Percentiles rank a stretch among this genome's conserved stretches.
phyloP scores from a whole-genome alignment of 1,140 invertebrate genomes.

The Proctacanthus coquilletti region DNA sequence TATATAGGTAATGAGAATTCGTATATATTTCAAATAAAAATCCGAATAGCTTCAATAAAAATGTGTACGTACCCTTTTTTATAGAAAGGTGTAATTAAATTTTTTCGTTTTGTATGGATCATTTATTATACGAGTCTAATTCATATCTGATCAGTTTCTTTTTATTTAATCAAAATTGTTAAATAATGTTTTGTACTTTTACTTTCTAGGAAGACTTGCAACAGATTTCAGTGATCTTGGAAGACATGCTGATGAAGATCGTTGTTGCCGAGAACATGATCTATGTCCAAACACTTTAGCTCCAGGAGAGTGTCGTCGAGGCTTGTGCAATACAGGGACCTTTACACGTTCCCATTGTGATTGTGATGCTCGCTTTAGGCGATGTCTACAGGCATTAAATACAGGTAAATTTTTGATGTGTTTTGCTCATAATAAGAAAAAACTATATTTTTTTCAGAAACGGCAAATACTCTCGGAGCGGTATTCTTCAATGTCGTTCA shows the following conservation, averaged over 20 bases:
- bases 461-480: conserved; percentile 48
- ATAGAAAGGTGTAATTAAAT: too few species aligned
- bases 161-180: conserved; percentile 1
- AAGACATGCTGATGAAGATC: conserved; percentile 43
- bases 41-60: too few species aligned
- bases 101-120: neutral
- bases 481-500: conserved; percentile 55
- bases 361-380: conserved; percentile 49
- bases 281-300: conserved; percentile 45
- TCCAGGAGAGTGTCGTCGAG: conserved; percentile 42
- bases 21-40: too few species aligned
- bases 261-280: conserved; percentile 63
- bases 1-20: too few species aligned
- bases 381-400: conserved; percentile 47
- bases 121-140: too few species aligned
- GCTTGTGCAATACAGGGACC: conserved; percentile 49
- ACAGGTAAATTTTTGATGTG: conserved; percentile 23
- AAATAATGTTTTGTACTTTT: neutral
- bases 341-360: conserved; percentile 56
- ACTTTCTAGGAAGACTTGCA: conserved; percentile 32
- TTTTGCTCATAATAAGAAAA: neutral
- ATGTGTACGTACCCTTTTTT: too few species aligned
- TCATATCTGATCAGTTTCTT: neutral
- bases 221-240: conserved; percentile 48
- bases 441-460: conserved; percentile 26